Conservation (phyloP, 2,888 invertebrate species). For the Spodoptera exigua region DNA sequence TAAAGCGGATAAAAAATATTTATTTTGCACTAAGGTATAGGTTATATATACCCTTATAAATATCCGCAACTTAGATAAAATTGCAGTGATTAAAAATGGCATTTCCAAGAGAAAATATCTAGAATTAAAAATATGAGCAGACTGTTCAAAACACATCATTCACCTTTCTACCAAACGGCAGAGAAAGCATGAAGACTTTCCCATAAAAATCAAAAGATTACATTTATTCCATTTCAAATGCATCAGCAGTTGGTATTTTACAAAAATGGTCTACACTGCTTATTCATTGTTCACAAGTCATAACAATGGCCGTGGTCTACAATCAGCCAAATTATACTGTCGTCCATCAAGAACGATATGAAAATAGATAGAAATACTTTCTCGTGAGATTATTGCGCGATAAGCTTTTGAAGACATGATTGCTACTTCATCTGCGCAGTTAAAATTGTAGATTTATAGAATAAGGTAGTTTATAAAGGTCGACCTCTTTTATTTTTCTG, state of each 20-base stretch:
- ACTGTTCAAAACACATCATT: neutral
- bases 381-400: slow-evolving; percentile 45
- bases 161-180: slow-evolving; percentile 3
- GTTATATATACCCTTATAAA: too few relatives aligned
- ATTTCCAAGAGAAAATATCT: too few relatives aligned
- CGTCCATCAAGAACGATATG: slow-evolving; percentile 57
- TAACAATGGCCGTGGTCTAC: slow-evolving; percentile 53
- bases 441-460: neutral
- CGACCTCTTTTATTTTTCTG: too few relatives aligned
- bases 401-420: slow-evolving; percentile 16
- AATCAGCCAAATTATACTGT: slow-evolving; percentile 64
- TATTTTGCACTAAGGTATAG: too few relatives aligned
- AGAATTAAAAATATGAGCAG: too few relatives aligned
- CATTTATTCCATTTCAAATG: slow-evolving; percentile 34
- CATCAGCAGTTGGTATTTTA: slow-evolving; percentile 44
- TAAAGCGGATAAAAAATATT: too few relatives aligned
- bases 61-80: too few relatives aligned
- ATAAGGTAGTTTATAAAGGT: too few relatives aligned
- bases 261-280: slow-evolving; percentile 47
- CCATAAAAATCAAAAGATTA: slow-evolving; percentile 20
- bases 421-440: neutral
- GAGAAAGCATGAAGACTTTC: slow-evolving; percentile 27
- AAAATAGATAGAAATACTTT: slow-evolving; percentile 53
- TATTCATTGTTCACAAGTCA: slow-evolving; percentile 43
- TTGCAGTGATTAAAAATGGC: too few relatives aligned